Conservation (phyloP, 30 jellyfish, hydroid and myxozoan genomes). For the Sanderia malayensis region DNA sequence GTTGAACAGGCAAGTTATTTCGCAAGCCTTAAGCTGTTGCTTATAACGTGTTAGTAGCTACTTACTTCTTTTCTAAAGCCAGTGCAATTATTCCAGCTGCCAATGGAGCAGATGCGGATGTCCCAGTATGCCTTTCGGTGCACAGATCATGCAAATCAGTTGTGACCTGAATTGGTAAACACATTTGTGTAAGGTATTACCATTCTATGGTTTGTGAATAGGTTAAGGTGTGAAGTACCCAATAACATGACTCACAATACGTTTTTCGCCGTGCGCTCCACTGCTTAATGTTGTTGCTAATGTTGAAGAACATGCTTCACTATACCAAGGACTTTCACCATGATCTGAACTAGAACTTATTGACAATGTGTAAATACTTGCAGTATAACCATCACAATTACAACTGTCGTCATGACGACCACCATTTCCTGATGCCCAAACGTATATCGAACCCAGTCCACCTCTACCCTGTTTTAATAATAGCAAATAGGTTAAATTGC, state of each 20-base stretch:
- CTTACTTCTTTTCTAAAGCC: constrained; percentile 94
- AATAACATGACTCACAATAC: no score
- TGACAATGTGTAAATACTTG: constrained; percentile 81
- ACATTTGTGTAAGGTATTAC: no score
- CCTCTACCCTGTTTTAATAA: constrained; percentile 85
- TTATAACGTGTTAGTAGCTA: background rate
- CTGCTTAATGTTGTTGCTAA: constrained; percentile 98
- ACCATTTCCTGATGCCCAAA: constrained; percentile 99
- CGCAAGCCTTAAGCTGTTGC: background rate
- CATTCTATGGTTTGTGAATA: no score
- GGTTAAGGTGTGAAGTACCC: no score
- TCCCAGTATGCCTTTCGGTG: constrained; percentile 88
- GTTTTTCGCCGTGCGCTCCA: constrained; percentile 74
- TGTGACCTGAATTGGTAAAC: no score
- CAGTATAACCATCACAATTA: constrained; percentile 97
- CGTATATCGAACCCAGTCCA: constrained; percentile 92
- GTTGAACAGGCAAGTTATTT: background rate
- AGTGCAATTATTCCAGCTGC: constrained; percentile 98
- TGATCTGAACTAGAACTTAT: constrained; percentile 95
- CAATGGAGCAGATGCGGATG: constrained; percentile 99
- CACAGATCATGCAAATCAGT: constrained; percentile 88
- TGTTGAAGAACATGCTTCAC: constrained; percentile 98
- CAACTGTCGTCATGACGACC: constrained; percentile 85
- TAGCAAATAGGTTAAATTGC: no score
- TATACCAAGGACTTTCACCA: constrained; percentile 96